These are phyloP conservation scores for Trachelus troglodyta DNA, from an alignment of 2,888 invertebrate species.

Conservation along the genomic window DNA sequence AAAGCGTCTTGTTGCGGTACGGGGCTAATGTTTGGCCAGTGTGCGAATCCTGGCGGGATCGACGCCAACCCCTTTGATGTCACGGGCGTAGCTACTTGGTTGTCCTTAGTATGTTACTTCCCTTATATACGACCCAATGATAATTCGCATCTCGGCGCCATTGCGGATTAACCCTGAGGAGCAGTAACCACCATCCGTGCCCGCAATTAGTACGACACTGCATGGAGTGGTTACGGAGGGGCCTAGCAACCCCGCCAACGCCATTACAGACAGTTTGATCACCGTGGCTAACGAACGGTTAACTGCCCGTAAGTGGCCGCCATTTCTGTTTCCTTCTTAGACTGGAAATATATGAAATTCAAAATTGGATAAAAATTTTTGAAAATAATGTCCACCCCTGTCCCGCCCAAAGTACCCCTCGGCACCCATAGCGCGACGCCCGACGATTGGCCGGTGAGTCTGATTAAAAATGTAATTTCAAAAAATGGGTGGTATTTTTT, in stretches of 20 bases:
- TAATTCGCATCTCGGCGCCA: conserved; percentile 43
- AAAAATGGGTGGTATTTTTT: too few species aligned
- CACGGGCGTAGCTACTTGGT: conserved; percentile 41
- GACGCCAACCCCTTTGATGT: conserved; percentile 50
- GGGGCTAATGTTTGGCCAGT: conserved; percentile 42
- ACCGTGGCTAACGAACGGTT: conserved; percentile 54
- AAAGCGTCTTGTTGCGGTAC: conserved; percentile 49
- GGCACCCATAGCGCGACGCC: neutral
- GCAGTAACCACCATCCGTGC: conserved; percentile 63
- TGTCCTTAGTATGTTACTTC: too few species aligned
- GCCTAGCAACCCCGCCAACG: conserved; percentile 32
- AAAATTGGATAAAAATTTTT: too few species aligned
- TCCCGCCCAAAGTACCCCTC: too few species aligned
- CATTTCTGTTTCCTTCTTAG: too few species aligned
- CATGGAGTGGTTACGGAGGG: conserved; percentile 58
- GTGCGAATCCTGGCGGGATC: conserved; percentile 33
- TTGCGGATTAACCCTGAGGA: conserved; percentile 58
- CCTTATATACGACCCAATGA: too few species aligned
- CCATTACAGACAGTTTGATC: conserved; percentile 53
- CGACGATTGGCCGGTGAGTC: neutral
- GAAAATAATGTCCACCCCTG: too few species aligned
- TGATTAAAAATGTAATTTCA: too few species aligned
- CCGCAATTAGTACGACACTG: conserved; percentile 64
- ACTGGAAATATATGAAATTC: too few species aligned
- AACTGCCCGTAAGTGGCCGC: conserved; percentile 39